These are phyloP conservation scores for Podarcis cretensis DNA, from an alignment of 2,113 vertebrate species.

Conservation along the genomic window DNA sequence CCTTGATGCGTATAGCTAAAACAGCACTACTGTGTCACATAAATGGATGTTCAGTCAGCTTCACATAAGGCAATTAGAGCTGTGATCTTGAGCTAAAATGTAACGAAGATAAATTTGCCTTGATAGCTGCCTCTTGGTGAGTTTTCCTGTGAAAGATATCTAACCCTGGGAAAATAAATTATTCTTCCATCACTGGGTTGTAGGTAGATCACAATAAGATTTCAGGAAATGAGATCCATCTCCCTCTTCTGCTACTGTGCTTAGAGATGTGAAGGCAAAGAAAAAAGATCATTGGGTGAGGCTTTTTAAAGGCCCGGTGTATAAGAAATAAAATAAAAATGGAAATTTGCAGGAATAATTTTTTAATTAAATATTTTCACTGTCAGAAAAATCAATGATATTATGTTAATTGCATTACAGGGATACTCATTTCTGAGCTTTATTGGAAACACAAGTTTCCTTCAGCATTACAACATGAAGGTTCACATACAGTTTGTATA, in stretches of 20 bases:
- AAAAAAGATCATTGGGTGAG: background rate
- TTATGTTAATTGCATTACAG: background rate
- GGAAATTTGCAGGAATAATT: background rate
- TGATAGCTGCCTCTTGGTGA: background rate
- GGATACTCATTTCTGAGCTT: background rate
- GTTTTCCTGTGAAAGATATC: background rate
- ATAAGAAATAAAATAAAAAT: background rate
- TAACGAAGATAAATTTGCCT: constrained; percentile 19
- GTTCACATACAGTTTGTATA: background rate
- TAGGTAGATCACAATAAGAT: background rate
- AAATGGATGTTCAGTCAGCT: constrained; percentile 24
- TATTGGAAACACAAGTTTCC: background rate
- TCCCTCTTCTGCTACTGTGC: background rate
- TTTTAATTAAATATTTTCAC: background rate
- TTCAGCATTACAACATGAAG: background rate
- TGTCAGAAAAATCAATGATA: background rate
- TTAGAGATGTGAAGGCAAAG: background rate
- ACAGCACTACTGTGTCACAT: background rate
- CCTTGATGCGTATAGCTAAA: constrained; percentile 4
- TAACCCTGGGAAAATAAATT: background rate
- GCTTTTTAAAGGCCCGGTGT: background rate
- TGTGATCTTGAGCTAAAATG: background rate
- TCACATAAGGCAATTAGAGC: constrained; percentile 25
- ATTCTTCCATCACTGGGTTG: background rate
- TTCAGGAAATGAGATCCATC: background rate